These are phyloP conservation scores for Crenuchus spilurus DNA, from an alignment of 2,797 vertebrate species.

Conservation along the genomic window DNA sequence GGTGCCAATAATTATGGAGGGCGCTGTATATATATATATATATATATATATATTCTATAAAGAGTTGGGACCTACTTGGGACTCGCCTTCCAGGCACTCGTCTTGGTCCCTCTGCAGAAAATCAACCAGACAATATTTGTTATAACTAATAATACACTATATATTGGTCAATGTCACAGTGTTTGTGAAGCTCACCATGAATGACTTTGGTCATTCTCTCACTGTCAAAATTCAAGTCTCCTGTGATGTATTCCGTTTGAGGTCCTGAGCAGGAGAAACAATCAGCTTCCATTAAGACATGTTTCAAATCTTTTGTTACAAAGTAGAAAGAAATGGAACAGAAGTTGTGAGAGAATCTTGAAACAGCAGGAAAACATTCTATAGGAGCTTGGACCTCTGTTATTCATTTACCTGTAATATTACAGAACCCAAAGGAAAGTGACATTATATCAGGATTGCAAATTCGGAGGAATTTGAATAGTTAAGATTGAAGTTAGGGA, in stretches of 20 bases:
- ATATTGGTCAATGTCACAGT: not conserved
- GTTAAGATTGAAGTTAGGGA: not conserved
- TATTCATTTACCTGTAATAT: not conserved
- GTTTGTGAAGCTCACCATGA: constrained; percentile 73
- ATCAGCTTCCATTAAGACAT: not conserved
- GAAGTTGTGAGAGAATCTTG: constrained; percentile 4
- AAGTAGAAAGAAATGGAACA: not conserved
- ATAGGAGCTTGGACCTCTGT: not conserved
- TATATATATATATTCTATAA: too few relatives aligned
- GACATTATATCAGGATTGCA: not conserved
- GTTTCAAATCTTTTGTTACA: not conserved
- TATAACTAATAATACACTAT: not conserved
- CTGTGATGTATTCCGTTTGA: constrained; percentile 70
- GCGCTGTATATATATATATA: too few relatives aligned
- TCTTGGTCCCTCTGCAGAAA: constrained; percentile 59
- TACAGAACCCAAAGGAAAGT: not conserved
- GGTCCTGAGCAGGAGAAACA: constrained; percentile 51
- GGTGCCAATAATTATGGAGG: too few relatives aligned
- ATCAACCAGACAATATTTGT: constrained; percentile 38
- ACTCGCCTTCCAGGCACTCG: constrained; percentile 49
- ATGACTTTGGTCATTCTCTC: constrained; percentile 77
- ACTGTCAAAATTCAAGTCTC: constrained; percentile 67
- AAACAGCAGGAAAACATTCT: not conserved
- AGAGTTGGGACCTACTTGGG: constrained; percentile 70
- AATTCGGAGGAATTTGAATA: constrained; percentile 19